These are phyloP conservation scores for Kryphioiulus occultus DNA, from an alignment of 2,888 invertebrate genomes.

Conservation along the genomic window DNA sequence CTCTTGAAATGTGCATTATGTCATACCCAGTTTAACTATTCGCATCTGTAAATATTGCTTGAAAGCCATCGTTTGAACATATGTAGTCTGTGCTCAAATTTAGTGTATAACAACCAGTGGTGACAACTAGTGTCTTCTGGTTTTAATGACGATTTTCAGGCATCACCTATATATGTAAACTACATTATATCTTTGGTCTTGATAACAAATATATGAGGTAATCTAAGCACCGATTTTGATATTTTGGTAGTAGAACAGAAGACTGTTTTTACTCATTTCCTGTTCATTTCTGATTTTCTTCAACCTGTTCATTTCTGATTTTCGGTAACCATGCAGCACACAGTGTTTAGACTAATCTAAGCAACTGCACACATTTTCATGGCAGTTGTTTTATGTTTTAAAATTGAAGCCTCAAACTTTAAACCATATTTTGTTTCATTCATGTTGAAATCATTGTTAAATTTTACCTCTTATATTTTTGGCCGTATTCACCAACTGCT, in stretches of 20 bases:
- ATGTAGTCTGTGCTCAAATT: conserved; percentile 4
- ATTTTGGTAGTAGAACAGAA: neutral
- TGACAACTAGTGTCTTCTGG: neutral
- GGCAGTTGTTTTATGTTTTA: neutral
- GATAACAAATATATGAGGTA: conserved; percentile 12
- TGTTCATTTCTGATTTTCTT: neutral
- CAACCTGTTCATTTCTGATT: too few species aligned
- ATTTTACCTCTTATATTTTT: conserved; percentile 37
- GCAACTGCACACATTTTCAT: neutral
- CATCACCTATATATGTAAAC: conserved; percentile 9
- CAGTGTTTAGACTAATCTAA: neutral
- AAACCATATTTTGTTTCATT: too few species aligned
- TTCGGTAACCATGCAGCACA: too few species aligned
- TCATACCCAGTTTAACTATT: conserved; percentile 13
- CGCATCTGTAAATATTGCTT: conserved; percentile 33
- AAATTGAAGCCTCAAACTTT: too few species aligned
- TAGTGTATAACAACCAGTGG: neutral
- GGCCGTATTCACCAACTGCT: conserved; percentile 19
- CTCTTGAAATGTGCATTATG: conserved; percentile 23
- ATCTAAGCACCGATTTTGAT: neutral
- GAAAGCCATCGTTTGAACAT: neutral
- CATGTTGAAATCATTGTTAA: neutral
- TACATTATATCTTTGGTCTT: conserved; percentile 28
- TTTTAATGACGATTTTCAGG: neutral
- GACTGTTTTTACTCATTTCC: neutral